Percentiles rank a stretch among this genome's conserved stretches.
phyloP scores from a whole-genome alignment of 2,797 vertebrate species.

The Rhinella marina region DNA sequence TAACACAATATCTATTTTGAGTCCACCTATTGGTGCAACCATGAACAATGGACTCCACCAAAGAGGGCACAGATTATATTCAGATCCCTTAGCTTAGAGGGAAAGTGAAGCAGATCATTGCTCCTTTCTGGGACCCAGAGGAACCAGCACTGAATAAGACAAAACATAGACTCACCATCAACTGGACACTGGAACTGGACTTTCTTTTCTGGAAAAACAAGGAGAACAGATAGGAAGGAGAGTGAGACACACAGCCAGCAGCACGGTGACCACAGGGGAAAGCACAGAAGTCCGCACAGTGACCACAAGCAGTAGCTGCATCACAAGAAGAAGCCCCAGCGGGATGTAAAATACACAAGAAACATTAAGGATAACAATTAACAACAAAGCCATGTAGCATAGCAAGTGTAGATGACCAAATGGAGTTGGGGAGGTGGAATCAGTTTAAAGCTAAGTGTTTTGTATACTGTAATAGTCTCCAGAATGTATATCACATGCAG shows the following conservation, averaged over 20 bases:
- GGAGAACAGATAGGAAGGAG: conserved; percentile 88
- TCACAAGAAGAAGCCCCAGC: conserved; percentile 4
- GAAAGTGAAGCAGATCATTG: not conserved
- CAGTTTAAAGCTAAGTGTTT: not conserved
- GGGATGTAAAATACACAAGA: conserved; percentile 24
- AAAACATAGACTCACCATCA: conserved; percentile 88
- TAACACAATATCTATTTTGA: not conserved
- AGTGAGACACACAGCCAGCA: conserved; percentile 78
- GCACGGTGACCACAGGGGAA: conserved; percentile 65
- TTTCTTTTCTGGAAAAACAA: conserved; percentile 94
- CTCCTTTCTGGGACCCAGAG: conserved; percentile 72
- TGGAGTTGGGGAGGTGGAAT: not conserved
- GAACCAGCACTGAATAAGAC: conserved; percentile 78
- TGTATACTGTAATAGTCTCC: not conserved
- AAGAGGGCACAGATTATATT: not conserved
- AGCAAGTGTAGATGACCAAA: not conserved
- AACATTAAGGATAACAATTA: conserved; percentile 13
- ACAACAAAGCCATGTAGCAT: conserved; percentile 50
- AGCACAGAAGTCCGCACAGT: conserved; percentile 65
- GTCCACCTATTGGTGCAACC: not conserved
- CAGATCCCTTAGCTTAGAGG: not conserved
- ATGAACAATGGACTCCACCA: not conserved
- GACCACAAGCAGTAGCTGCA: conserved; percentile 38
- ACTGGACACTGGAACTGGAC: conserved; percentile 92
- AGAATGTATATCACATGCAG: not conserved